Evolutionary conservation across 2,797 vertebrate species (phyloP), one percentile per base, ranked within the genome.

Genomic region (Coranthus polyacanthus): DNA sequence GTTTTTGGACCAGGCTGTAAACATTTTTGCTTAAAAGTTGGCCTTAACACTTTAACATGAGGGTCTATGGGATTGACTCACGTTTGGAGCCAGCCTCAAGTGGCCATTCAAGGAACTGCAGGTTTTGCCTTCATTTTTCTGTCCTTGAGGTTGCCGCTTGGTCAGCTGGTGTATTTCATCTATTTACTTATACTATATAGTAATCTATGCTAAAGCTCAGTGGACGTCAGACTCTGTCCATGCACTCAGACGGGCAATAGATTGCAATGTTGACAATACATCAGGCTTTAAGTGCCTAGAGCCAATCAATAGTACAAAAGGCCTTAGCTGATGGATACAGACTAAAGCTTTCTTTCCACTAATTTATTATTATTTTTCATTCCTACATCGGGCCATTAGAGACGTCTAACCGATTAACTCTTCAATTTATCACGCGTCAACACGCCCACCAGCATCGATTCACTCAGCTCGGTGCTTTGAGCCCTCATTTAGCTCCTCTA

Each of bases 311-410:
- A 83, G 16, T 73, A 62, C 79, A 69, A 81, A 86, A 68, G 79
- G 72, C 83, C 56, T 72, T 68, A 70, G 80, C 83, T 84, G 85
- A 91, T 79, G 85, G 89, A 88, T 80, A 89, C 78, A 78, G 79
- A 82, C 78, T 52, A 51, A 44, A 61, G 50, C 69, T 84, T 90
- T 90, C 79, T 78, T 75, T 79, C 76, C 68, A 77, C 76, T 88
- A 75, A 91, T 93, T 86, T 81, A 88, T 92, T 88, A 90, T 77
- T 89, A 84, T 88, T 87, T 89, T 79, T 84, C 82, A 84, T 89
- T 83, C 69, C 77, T 72, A 69, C 70, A 75, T 75, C 53, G 60
- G 80, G 65, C 87, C 85, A 85, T 91, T 89, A 86, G 68, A 89
- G 86, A 86, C 53, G 66, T 88, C 85, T 67, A 63, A 80, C 81